Evolutionary conservation across 2,888 invertebrate species (phyloP), one percentile per base, ranked within the genome.

Genomic region (Drosophila anomalata): DNA sequence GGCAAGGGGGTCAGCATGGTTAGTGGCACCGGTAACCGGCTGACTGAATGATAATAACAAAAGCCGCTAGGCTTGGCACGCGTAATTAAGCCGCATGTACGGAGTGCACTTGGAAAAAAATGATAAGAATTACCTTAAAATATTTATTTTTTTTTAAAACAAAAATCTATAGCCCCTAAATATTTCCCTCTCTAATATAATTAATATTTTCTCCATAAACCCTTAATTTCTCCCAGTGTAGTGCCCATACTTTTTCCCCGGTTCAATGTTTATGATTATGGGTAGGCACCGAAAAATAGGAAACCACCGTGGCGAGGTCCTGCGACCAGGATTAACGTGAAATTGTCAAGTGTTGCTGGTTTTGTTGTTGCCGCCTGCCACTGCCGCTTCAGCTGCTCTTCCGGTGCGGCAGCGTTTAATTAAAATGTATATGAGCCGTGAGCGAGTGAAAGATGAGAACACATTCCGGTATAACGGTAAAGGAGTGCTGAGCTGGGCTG

Each of bases 61-160:
- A 88, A 86, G 88, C 77, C 81, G 80, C 80, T 83, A 73, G 78
- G 84, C 78, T 74, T 78, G 84, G 70, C 87, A 85, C 89, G 84
- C 84, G 84, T 88, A 85, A 85, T 85, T 85, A 84, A 84, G 89
- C 84, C 74, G 80, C 87, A 83, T 83, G 84, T 82, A 83, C 68
- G 29, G n/a, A 17, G 8, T 5, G 14, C 63, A 65, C 63, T 52
- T 6, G 0, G 0, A 22, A 14, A 61, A 61, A 57, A 17, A 17
- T 1, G 17, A 17, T 17, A 17, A 17, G 17, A 1, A 17, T 8
- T 8, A 1, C 8, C 29, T 2, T 22, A 0, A 24, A 24, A 5
- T 4, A 22, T 22, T 22, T 22, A 3, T 22, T 22, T 4, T 22
- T 22, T 22, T 3, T 22, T 24, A 5, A 24, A 4, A 4, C 22